phyloP scores from a whole-genome alignment of 2,113 vertebrate genomes.

The Vulpes vulpes region DNA sequence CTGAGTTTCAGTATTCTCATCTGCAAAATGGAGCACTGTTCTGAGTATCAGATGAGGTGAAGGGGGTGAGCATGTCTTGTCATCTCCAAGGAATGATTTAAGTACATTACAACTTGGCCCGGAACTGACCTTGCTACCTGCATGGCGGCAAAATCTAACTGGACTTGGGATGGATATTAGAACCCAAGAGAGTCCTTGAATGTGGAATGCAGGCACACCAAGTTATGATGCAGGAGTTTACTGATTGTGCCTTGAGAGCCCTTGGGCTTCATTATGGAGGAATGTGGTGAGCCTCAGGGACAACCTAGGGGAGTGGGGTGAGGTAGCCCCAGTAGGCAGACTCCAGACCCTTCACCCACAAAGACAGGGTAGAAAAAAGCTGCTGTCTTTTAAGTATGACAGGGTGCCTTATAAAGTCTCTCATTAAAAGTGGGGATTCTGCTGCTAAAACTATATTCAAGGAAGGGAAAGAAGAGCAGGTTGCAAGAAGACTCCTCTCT shows the following conservation, averaged over 20 bases:
- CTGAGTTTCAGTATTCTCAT: neutral
- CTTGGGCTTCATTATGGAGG: neutral
- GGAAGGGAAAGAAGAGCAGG: neutral
- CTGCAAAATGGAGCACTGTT: neutral
- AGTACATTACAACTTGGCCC: neutral
- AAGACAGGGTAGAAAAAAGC: neutral
- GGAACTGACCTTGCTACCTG: neutral
- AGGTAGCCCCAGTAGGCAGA: neutral
- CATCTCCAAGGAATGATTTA: neutral
- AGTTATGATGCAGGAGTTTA: neutral
- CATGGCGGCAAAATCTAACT: neutral
- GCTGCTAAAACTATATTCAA: neutral
- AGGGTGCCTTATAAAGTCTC: neutral
- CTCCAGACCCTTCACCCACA: neutral
- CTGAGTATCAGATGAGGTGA: neutral
- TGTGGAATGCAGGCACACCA: neutral
- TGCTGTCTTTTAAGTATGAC: neutral
- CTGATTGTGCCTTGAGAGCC: neutral
- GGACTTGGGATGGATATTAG: neutral
- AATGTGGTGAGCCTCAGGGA: neutral
- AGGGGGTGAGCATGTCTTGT: neutral
- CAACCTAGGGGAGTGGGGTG: neutral
- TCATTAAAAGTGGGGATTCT: neutral
- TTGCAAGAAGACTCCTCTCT: neutral
- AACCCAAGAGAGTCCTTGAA: neutral